Conservation (phyloP, 2,113 vertebrate species). For the Anolis carolinensis region DNA sequence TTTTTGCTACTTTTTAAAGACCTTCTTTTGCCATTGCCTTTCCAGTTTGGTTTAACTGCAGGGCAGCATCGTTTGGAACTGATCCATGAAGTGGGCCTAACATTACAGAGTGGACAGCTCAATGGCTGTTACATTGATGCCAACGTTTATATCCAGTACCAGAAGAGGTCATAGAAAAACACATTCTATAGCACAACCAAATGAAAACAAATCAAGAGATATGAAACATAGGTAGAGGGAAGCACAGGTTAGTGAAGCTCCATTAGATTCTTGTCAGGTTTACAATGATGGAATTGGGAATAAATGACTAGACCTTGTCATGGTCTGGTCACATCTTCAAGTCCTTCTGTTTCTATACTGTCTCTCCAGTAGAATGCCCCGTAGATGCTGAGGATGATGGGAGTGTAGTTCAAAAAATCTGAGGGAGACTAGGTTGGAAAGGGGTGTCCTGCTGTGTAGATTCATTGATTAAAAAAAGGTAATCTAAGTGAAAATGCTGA, state of each 20-base stretch:
- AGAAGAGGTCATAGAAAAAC: conserved; percentile 27
- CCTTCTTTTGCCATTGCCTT: conserved; percentile 25
- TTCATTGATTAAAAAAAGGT: too few species aligned
- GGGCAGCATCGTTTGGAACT: neutral
- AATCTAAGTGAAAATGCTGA: too few species aligned
- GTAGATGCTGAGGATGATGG: too few species aligned
- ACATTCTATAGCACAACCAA: neutral
- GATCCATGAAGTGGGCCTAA: conserved; percentile 37
- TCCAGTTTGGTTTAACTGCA: conserved; percentile 45
- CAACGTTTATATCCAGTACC: conserved; percentile 34
- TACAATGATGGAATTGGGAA: neutral
- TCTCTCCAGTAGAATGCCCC: too few species aligned
- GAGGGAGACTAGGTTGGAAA: too few species aligned
- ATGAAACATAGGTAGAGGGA: neutral
- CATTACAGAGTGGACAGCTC: conserved; percentile 5
- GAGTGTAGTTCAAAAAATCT: too few species aligned
- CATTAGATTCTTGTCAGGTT: neutral
- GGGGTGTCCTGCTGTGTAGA: too few species aligned
- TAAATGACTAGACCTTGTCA: too few species aligned
- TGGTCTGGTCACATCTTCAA: too few species aligned
- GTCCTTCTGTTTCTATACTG: too few species aligned
- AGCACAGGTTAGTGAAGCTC: neutral
- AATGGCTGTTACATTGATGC: conserved; percentile 19
- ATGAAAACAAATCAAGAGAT: conserved; percentile 4
- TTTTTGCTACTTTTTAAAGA: conserved; percentile 46